phyloP scores from a whole-genome alignment of 2,888 invertebrate species.

The Chymomyza procnemis region DNA sequence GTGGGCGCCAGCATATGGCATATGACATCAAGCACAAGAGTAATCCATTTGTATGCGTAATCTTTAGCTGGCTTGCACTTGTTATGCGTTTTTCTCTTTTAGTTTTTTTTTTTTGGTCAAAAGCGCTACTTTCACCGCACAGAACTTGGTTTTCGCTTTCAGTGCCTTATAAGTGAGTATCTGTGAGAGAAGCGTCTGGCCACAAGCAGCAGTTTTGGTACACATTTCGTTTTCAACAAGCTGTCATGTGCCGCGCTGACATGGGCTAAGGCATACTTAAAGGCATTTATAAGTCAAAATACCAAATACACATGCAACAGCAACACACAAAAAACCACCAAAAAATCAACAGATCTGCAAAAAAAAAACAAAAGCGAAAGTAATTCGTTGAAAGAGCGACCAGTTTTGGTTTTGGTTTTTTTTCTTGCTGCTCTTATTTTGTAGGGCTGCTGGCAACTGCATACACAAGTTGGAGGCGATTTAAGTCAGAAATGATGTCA shows the following conservation, averaged over 20 bases:
- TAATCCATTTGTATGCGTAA: not conserved
- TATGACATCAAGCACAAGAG: not conserved
- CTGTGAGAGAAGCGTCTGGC: not conserved
- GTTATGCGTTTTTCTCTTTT: slow-evolving; percentile 65
- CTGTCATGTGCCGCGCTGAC: slow-evolving; percentile 28
- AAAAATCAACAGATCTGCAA: slow-evolving; percentile 34
- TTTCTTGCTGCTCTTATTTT: slow-evolving; percentile 25
- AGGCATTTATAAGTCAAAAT: slow-evolving; percentile 15
- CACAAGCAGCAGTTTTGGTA: slow-evolving; percentile 2
- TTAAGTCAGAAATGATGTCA: slow-evolving; percentile 62
- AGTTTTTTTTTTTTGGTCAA: too few relatives aligned
- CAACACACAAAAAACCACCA: slow-evolving; percentile 23
- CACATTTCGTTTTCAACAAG: slow-evolving; percentile 35
- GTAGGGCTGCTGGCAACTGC: slow-evolving; percentile 54
- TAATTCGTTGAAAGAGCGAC: slow-evolving; percentile 54
- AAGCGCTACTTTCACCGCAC: slow-evolving; percentile 59
- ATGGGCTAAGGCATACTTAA: slow-evolving; percentile 34
- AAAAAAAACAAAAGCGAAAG: slow-evolving; percentile 66
- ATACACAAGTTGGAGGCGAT: slow-evolving; percentile 19
- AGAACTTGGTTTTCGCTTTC: slow-evolving; percentile 65
- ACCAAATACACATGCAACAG: slow-evolving; percentile 26
- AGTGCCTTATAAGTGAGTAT: slow-evolving; percentile 47
- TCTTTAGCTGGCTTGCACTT: slow-evolving; percentile 49
- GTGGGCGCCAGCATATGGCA: not conserved
- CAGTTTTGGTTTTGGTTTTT: slow-evolving; percentile 55